These are phyloP conservation scores for Steinernema carpocapsae DNA, from an alignment of 2,888 invertebrate genomes.

Conservation along the genomic window DNA sequence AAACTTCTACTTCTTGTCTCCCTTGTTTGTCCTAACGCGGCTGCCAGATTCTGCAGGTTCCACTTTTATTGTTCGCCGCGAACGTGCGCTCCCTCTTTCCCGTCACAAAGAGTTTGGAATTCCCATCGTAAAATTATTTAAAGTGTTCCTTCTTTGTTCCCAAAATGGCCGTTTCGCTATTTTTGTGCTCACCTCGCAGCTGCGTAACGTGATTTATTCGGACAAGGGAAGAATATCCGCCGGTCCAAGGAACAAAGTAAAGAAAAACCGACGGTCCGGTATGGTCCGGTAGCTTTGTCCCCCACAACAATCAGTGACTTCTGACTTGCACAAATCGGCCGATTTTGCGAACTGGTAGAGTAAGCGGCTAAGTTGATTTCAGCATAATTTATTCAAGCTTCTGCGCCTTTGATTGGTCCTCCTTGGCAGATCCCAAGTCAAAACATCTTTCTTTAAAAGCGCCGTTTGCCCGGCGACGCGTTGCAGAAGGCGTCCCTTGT, in stretches of 20 bases:
- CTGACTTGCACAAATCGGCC: too few species aligned
- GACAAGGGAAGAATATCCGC: too few species aligned
- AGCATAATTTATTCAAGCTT: slow-evolving; percentile 23
- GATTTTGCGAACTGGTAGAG: slow-evolving; percentile 9
- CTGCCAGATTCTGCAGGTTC: neutral
- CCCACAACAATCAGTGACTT: too few species aligned
- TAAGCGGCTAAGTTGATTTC: neutral
- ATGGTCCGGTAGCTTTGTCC: too few species aligned
- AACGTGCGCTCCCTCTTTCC: too few species aligned
- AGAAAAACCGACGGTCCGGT: too few species aligned
- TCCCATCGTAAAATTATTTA: slow-evolving; percentile 27
- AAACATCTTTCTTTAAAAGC: slow-evolving; percentile 13
- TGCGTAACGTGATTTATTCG: neutral
- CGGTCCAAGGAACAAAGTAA: too few species aligned
- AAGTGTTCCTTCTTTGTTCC: neutral
- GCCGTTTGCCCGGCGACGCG: neutral
- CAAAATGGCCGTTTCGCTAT: neutral
- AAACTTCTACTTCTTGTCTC: neutral
- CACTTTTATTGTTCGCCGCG: neutral
- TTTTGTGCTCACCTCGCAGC: neutral
- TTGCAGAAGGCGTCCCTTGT: neutral
- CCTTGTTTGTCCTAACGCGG: neutral
- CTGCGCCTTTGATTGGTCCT: slow-evolving; percentile 21
- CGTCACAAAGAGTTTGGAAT: neutral
- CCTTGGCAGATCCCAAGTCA: slow-evolving; percentile 21